Base-by-base conservation (phyloP, 2,797 vertebrate genomes). In the Anguilla marmorata region DNA sequence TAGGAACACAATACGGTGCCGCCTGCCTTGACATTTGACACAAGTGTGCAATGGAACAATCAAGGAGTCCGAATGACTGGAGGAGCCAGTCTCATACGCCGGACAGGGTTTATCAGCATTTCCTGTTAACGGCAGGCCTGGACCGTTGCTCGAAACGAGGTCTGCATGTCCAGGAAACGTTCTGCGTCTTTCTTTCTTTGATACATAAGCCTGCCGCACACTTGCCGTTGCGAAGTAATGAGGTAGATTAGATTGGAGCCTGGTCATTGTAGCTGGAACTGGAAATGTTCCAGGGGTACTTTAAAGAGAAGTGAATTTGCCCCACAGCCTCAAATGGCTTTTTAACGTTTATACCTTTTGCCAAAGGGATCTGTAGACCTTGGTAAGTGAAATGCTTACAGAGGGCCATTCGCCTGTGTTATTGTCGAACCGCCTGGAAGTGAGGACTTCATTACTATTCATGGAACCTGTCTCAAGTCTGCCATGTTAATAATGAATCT, bases 401-500 rank as follows among this genome's bases (percentile, higher is more conserved):
- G 24, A 86, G 58, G 16, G 33, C 54, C 1, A 24, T 85, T 85
- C 54, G 7, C 37, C 16, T 12, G 56, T 45, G 24, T 66, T 86
- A 69, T 66, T 86, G 33, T 24, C 12, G 33, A 86, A 45, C 56
- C 16, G 7, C 24, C 56, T 45, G 16, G 56, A 37, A 85, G 33
- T 66, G 37, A 86, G 24, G 56, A 66, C 58, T 66, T 86, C 33
- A 86, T 86, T 86, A n/a, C 60, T 86, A 66, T 86, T 86, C 85
- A 86, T 86, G 58, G 85, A 86, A 86, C 85, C 56, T 60, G 58
- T 24, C 58, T 86, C 74, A 41, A 69, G 19, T 86, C 54, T 66
- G 56, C 37, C 27, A 33, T 82, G 33, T 86, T 86, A 86, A 86
- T 63, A 63, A 63, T 69, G 56, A 69, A 86, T 86, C 33, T 86